phyloP scores from a whole-genome alignment of 2,888 invertebrate species.

The Falcaria lacertinaria region DNA sequence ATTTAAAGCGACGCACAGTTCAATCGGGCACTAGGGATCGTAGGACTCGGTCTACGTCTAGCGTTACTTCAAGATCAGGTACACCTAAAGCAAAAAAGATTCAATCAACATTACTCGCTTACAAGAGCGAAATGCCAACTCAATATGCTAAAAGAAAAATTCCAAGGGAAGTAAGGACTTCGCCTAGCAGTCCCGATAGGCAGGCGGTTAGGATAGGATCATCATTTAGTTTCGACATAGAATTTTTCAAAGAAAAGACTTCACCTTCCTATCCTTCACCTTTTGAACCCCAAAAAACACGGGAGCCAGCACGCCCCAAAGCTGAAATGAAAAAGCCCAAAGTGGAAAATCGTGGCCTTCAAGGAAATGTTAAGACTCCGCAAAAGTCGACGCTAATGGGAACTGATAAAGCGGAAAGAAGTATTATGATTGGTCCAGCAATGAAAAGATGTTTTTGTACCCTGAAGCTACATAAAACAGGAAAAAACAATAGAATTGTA shows the following conservation, averaged over 20 bases:
- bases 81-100: slow-evolving; percentile 24
- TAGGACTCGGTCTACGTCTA: slow-evolving; percentile 29
- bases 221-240: slow-evolving; percentile 19
- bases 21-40: slow-evolving; percentile 16
- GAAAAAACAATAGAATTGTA: slow-evolving; percentile 1
- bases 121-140: slow-evolving; percentile 11
- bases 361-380: slow-evolving; percentile 3
- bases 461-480: slow-evolving; percentile 16
- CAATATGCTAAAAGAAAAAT: slow-evolving; percentile 7
- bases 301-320: neutral
- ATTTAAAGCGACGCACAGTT: slow-evolving; percentile 11
- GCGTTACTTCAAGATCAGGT: slow-evolving; percentile 18
- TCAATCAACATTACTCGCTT: slow-evolving; percentile 19
- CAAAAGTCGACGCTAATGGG: slow-evolving; percentile 5
- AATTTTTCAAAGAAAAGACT: slow-evolving; percentile 18
- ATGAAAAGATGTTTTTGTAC: slow-evolving; percentile 25
- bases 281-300: neutral
- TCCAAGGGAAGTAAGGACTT: slow-evolving; percentile 4
- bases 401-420: slow-evolving; percentile 6
- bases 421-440: slow-evolving; percentile 7
- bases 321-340: slow-evolving; percentile 1
- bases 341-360: slow-evolving; percentile 4
- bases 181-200: slow-evolving; percentile 8
- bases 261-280: neutral
- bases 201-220: slow-evolving; percentile 18